Evolutionary conservation across 2,888 invertebrate genomes (phyloP), one percentile per base, ranked within the genome.

Genomic region (Gortyna flavago): DNA sequence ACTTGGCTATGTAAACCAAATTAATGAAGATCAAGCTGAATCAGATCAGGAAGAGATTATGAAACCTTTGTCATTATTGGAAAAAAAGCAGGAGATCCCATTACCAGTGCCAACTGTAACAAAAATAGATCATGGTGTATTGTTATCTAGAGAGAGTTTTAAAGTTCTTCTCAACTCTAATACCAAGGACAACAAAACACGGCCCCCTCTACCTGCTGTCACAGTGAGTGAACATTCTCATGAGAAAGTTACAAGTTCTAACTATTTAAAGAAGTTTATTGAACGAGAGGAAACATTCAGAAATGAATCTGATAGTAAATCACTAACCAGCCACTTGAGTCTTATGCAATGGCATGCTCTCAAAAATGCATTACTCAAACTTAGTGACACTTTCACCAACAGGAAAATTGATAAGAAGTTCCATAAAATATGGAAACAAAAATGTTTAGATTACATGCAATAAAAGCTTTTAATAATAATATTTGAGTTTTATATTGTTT

Each of bases 261-360:
- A 86, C 48, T 85, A 92, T 25, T 87, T 97, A 64, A 89, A 91
- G 74, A 70, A 89, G 35, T 97, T 97, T 89, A 87, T 97, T 72
- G 80, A 89, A 29, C 92, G 86, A 72, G 96, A 97, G 90, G 96
- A 96, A 84, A 80, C 72, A 8, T 93, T 90, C 54, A 94, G 95
- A 90, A 95, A 90, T 91, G 89, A 93, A 79, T 85, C 90, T n/a
- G 91, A 91, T 75, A 80, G 85, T 2, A 85, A 89, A 67, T 94
- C 96, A 32, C 86, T 96, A 57, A 95, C 96, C 44, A 90, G 81
- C 18, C 95, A 97, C 84, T 91, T 97, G 59, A 96, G 97, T 84
- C 96, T 97, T 75, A 96, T 97, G 94, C 97, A 97, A 81, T 97
- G 97, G 97, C 97, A 97, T 88, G 93, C 96, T 68, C 89, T 97